Evolutionary conservation across 2,113 vertebrate genomes (phyloP).

Genomic region (Melanostigma gelatinosum): DNA sequence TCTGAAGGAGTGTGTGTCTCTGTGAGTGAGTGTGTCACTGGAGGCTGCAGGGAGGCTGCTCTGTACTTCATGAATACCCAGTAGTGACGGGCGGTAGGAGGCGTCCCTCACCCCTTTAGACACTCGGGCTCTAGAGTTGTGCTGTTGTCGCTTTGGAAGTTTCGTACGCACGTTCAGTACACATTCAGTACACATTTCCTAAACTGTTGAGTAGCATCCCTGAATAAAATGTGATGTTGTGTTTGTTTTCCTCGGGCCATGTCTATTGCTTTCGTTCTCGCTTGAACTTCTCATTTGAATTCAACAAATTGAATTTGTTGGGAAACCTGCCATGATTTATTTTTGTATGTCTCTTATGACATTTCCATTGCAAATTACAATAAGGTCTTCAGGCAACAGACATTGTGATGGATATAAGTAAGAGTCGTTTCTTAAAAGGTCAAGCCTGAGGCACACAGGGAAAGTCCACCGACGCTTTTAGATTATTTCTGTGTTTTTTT

Average conservation of each 20-base stretch:
- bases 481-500: conserved; percentile 26
- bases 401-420: not conserved
- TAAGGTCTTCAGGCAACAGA: not conserved
- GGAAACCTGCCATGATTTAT: not conserved
- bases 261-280: not conserved
- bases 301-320: not conserved
- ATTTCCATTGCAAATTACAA: not conserved
- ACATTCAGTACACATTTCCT: conserved; percentile 39
- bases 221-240: conserved; percentile 37
- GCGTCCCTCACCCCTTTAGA: conserved; percentile 40
- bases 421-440: conserved; percentile 3
- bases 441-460: not conserved
- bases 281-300: not conserved
- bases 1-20: not conserved
- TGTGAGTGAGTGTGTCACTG: conserved; percentile 21
- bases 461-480: conserved; percentile 39
- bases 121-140: conserved; percentile 26
- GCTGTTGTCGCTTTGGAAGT: conserved; percentile 51
- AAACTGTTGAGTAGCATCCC: conserved; percentile 30
- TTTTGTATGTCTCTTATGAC: not conserved
- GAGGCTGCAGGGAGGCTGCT: conserved; percentile 12
- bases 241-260: conserved; percentile 22
- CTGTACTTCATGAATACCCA: conserved; percentile 31
- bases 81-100: conserved; percentile 53
- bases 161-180: conserved; percentile 33